A percentile compares a stretch with the other conserved stretches of the same genome.
Evolutionary conservation across 2,797 vertebrate species (phyloP).

Genomic region (Urophycis tenuis): DNA sequence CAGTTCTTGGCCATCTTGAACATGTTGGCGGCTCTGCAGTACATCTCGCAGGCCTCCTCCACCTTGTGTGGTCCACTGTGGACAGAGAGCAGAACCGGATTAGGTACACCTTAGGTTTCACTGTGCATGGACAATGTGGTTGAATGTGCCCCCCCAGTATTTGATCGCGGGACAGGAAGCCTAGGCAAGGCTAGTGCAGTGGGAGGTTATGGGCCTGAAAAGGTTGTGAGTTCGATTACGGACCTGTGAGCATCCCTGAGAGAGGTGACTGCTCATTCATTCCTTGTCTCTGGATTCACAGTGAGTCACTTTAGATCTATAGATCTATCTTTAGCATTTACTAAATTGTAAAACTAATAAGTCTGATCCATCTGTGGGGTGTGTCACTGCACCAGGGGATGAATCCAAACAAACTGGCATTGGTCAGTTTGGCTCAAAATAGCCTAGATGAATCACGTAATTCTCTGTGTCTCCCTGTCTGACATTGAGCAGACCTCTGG

Average conservation of each 20-base stretch:
- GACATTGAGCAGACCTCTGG: slow-evolving; percentile 34
- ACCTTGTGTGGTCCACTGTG: slow-evolving; percentile 88
- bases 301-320: background rate
- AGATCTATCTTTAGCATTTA: no score
- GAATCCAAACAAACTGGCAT: background rate
- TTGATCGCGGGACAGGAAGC: background rate
- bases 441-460: background rate
- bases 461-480: slow-evolving; percentile 1
- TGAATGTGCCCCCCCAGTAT: background rate
- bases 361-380: background rate
- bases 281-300: background rate
- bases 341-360: no score
- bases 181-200: background rate
- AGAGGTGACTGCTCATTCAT: background rate
- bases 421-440: background rate
- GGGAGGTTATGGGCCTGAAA: background rate
- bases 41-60: slow-evolving; percentile 99
- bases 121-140: slow-evolving; percentile 17
- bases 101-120: background rate
- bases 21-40: slow-evolving; percentile 98
- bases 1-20: slow-evolving; percentile 99
- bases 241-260: no score
- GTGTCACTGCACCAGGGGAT: background rate
- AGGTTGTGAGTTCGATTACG: background rate
- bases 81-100: slow-evolving; percentile 21